These are phyloP conservation scores for Lutraria rhynchaena DNA, from an alignment of 1,140 invertebrate species.

Conservation along the genomic window DNA sequence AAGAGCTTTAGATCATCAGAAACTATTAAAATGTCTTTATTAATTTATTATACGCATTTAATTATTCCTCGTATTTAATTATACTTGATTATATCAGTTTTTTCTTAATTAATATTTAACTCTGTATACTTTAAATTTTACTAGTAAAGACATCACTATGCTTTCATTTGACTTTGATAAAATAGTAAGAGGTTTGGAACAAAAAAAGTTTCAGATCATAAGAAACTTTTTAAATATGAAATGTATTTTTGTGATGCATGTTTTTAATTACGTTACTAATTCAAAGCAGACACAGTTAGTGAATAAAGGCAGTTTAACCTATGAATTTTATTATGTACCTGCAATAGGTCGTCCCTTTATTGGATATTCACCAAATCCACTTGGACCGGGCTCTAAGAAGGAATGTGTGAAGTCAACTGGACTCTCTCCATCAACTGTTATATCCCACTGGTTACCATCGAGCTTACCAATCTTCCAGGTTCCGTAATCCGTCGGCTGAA, in stretches of 20 bases:
- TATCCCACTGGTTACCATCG: conserved; percentile 38
- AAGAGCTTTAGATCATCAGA: too few relatives aligned
- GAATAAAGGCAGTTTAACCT: too few relatives aligned
- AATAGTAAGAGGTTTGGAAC: too few relatives aligned
- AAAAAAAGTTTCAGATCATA: too few relatives aligned
- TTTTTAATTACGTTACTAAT: background rate
- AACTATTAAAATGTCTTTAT: too few relatives aligned
- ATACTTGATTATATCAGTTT: too few relatives aligned
- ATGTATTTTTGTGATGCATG: background rate
- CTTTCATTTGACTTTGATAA: too few relatives aligned
- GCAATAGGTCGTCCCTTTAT: conserved; percentile 53
- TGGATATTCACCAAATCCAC: conserved; percentile 47
- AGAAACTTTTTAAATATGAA: background rate
- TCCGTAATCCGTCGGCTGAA: conserved; percentile 25
- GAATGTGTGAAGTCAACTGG: conserved; percentile 51
- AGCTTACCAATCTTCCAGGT: conserved; percentile 40
- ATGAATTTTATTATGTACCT: conserved; percentile 2
- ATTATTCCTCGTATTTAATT: too few relatives aligned
- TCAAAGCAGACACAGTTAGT: background rate
- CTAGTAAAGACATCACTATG: too few relatives aligned
- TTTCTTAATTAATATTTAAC: too few relatives aligned
- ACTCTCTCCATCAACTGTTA: conserved; percentile 33
- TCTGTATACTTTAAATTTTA: too few relatives aligned
- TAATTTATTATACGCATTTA: too few relatives aligned
- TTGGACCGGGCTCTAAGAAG: conserved; percentile 41